Evolutionary conservation across 1,140 invertebrate genomes (phyloP), one percentile per base, ranked within the genome.

Genomic region (Zaprionus lachaisei): DNA sequence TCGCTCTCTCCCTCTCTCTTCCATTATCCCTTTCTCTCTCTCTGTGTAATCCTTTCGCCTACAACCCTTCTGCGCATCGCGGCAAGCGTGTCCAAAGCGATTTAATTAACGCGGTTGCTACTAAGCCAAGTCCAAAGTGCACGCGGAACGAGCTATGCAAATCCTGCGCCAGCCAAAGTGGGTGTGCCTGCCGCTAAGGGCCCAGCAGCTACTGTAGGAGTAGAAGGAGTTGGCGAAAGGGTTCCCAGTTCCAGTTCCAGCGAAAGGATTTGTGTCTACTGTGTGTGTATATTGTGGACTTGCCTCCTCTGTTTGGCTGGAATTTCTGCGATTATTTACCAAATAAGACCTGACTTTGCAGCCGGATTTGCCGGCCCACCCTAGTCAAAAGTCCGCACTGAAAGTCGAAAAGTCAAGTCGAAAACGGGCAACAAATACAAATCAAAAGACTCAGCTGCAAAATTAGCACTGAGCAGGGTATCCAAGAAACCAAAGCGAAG

Each of bases 61-160:
- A 9, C 41, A 71, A 58, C 64, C 75, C 69, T 66, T 76, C 31
- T 77, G 63, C 41, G 68, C 60, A 24, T 22, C 41, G 62, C 49
- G 62, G 61, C 54, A 68, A 92, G 90, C 90, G 90, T 92, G 80
- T 83, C 90, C 77, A 91, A 91, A 71, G 82, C 78, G 90, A 91
- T 91, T 91, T 90, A 91, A 91, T 91, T 92, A 90, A 90, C 85
- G 85, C 90, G 90, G 90, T 91, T 65, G 80, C 71, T 75, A 77
- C 82, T 80, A 89, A 90, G 78, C 76, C 72, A 62, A 72, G 54
- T 26, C 22, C n/a, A 70, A 5, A 11, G 3, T 34, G 2, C 12
- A 47, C 41, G 41, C 41, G 41, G 41, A 47, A 47, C 41, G 41
- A 47, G 41, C 41, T 17, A 34, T 34, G 31, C 31, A 9, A 47